Conservation (phyloP, 2,888 invertebrate genomes). For the Oligia fasciuncula region DNA sequence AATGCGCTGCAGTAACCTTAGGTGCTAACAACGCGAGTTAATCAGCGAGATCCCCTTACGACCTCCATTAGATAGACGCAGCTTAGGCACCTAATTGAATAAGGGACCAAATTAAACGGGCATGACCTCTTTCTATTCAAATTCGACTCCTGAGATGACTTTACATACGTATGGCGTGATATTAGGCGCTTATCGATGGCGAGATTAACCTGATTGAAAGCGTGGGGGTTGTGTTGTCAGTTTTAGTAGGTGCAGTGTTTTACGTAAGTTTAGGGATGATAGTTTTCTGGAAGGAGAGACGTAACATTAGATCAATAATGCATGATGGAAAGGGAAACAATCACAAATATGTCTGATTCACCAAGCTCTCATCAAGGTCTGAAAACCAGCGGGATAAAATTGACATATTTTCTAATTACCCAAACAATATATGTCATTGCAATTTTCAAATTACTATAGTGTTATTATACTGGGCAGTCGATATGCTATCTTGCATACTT, state of each 20-base stretch:
- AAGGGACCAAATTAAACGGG: constrained; percentile 87
- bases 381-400: neutral
- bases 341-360: neutral
- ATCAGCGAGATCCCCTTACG: constrained; percentile 87
- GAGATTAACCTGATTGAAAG: constrained; percentile 80
- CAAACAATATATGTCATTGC: constrained; percentile 39
- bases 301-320: neutral
- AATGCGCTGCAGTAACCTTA: constrained; percentile 74
- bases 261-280: constrained; percentile 18
- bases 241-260: constrained; percentile 42
- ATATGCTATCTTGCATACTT: constrained; percentile 39
- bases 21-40: constrained; percentile 86
- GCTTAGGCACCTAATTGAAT: constrained; percentile 88
- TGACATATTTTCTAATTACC: neutral
- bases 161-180: constrained; percentile 76
- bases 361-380: neutral
- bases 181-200: constrained; percentile 77
- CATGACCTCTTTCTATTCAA: constrained; percentile 89
- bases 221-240: constrained; percentile 58
- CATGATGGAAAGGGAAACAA: neutral
- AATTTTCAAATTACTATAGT: constrained; percentile 38
- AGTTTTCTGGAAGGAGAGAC: constrained; percentile 3
- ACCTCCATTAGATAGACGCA: constrained; percentile 86
- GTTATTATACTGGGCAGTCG: constrained; percentile 27
- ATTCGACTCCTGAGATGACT: constrained; percentile 80